Conservation (phyloP, 2,113 vertebrate species). For the Poicephalus meyeri region DNA sequence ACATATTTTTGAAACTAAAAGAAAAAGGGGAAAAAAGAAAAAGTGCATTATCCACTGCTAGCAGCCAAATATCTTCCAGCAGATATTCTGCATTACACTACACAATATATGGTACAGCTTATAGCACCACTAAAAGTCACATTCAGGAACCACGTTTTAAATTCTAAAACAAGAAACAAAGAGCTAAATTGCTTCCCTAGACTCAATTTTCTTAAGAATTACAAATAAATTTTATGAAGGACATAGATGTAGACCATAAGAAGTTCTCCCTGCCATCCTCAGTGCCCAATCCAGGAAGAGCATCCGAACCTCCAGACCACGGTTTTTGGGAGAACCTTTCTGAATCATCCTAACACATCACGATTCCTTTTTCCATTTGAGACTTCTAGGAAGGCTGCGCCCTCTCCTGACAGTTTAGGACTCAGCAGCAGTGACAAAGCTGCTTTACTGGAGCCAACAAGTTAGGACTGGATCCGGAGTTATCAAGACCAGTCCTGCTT, state of each 20-base stretch:
- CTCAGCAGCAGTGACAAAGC: not conserved
- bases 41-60: not conserved
- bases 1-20: not conserved
- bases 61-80: not conserved
- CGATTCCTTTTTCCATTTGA: not conserved
- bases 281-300: not conserved
- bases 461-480: not conserved
- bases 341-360: not conserved
- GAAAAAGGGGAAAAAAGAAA: too few species aligned
- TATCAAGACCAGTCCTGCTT: not conserved
- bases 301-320: not conserved
- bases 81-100: not conserved
- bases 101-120: not conserved
- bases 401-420: constrained; percentile 26
- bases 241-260: not conserved
- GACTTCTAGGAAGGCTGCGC: constrained; percentile 18
- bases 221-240: not conserved
- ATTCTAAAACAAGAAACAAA: not conserved
- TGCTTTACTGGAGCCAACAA: not conserved
- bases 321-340: not conserved
- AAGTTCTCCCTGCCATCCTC: not conserved
- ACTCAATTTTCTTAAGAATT: not conserved
- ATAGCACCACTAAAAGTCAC: not conserved
- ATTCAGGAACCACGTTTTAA: not conserved
- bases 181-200: not conserved